Percentiles rank a stretch among this genome's conserved stretches.
phyloP scores from a whole-genome alignment of 2,888 invertebrate genomes.

The Polydrusus pterygomalis region DNA sequence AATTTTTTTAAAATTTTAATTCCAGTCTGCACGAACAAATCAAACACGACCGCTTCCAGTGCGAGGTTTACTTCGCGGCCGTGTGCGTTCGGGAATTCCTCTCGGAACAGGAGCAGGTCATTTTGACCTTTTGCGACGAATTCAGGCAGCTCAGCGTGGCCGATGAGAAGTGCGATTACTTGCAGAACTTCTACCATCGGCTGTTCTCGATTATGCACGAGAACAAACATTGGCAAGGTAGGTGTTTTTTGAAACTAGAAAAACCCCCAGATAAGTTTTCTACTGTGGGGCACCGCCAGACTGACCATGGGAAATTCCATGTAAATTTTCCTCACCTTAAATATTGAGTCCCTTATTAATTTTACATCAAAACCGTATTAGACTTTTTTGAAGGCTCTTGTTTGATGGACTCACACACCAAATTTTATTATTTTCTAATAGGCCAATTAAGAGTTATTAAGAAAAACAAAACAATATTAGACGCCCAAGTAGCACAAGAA shows the following conservation, averaged over 20 bases:
- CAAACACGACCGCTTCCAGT: conserved; percentile 82
- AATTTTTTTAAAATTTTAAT: conserved; percentile 42
- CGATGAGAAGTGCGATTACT: conserved; percentile 93
- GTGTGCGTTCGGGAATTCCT: conserved; percentile 88
- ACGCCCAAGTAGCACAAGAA: no score
- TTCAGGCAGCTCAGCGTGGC: conserved; percentile 87
- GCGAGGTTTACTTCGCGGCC: conserved; percentile 82
- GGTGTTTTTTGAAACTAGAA: background rate
- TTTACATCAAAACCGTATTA: no score
- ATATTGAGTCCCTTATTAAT: no score
- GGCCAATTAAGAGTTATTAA: no score
- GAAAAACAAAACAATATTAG: no score
- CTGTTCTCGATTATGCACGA: conserved; percentile 81
- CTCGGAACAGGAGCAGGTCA: conserved; percentile 83
- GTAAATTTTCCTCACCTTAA: no score
- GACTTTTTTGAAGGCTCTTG: no score
- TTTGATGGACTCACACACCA: no score
- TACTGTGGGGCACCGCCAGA: no score
- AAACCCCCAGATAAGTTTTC: no score
- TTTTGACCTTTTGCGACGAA: conserved; percentile 85
- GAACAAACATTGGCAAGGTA: conserved; percentile 84
- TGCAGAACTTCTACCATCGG: conserved; percentile 86
- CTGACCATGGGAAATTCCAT: no score
- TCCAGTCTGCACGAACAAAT: conserved; percentile 76
- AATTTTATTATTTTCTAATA: no score